Base-by-base conservation (phyloP, 2,113 vertebrate species). In the Gavia stellata region DNA sequence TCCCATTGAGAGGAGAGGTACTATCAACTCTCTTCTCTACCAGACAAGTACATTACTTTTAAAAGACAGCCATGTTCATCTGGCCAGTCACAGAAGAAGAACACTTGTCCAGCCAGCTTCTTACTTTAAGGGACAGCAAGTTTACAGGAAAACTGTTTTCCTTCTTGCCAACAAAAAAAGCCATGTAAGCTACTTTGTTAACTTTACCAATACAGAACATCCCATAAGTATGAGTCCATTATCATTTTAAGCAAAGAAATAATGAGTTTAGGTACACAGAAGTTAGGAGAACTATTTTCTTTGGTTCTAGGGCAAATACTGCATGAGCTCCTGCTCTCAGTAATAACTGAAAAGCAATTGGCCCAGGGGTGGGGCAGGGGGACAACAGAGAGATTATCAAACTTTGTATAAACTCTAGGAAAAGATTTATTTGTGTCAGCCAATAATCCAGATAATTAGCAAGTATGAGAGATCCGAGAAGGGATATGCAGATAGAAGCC, bases 341-440 rank as follows among this genome's bases (percentile, higher is more conserved):
- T 1, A 58, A 6, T 16, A 77, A 24, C 2, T 11, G 14, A 68
- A 10, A 2, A 71, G 77, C 38, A 70, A 33, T 0, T 80, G 36
- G 53, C 7, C 25, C 3, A 3, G 17, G 3, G 4, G 1, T 66
- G 7, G 45, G 16, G n/a, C 4, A 2, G 16, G 10, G 31, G 23
- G 28, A 52, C 1, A 15, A 42, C 23, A 81, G 10, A 86, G 44
- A 61, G 12, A 52, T 34, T 44, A 65, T 19, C 44, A 44, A 36
- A 50, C 31, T 65, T 52, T 4, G 40, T 18, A 47, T 0, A 77
- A 38, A 13, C 21, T 55, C 24, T 4, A 79, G 44, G 44, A 56
- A 49, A 85, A 91, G 4, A 81, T 38, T 25, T 44, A 25, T 38
- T 26, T 33, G 52, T 53, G 36, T 68, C 56, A 38, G 44, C 24